These are phyloP conservation scores for Streptopelia turtur DNA, from an alignment of 2,797 vertebrate genomes.

Conservation along the genomic window DNA sequence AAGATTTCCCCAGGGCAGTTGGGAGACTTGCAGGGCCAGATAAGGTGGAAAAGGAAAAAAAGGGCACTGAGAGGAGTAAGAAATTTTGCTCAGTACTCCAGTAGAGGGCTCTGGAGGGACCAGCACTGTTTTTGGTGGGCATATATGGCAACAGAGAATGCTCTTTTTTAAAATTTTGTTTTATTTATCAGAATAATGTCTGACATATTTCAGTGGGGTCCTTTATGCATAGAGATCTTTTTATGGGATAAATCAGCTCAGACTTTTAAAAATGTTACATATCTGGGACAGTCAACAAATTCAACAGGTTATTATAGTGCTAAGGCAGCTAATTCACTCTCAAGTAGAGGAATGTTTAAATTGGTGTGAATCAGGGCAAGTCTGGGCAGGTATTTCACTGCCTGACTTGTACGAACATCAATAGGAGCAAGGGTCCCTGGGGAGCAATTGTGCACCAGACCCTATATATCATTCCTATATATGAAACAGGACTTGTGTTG, in stretches of 20 bases:
- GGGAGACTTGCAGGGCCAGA: background rate
- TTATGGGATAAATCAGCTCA: background rate
- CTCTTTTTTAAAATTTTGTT: background rate
- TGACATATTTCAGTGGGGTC: rapidly evolving
- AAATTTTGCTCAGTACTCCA: background rate
- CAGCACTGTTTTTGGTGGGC: background rate
- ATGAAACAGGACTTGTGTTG: background rate
- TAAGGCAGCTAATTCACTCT: background rate
- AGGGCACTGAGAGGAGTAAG: background rate
- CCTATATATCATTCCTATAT: background rate
- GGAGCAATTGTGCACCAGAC: background rate
- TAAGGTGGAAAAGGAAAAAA: background rate
- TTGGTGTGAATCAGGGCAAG: slow-evolving; percentile 22
- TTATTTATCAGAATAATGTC: background rate
- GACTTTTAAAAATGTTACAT: background rate
- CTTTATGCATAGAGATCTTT: background rate
- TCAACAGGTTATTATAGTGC: background rate
- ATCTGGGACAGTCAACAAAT: background rate
- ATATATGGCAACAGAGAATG: background rate
- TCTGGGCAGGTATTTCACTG: slow-evolving; percentile 28
- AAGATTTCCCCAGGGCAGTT: background rate
- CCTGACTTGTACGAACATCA: background rate
- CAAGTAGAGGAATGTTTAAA: slow-evolving; percentile 16
- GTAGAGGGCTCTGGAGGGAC: background rate
- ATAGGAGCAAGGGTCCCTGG: background rate